Evolutionary conservation across 2,888 invertebrate genomes (phyloP).

Genomic region (Sisyra nigra): DNA sequence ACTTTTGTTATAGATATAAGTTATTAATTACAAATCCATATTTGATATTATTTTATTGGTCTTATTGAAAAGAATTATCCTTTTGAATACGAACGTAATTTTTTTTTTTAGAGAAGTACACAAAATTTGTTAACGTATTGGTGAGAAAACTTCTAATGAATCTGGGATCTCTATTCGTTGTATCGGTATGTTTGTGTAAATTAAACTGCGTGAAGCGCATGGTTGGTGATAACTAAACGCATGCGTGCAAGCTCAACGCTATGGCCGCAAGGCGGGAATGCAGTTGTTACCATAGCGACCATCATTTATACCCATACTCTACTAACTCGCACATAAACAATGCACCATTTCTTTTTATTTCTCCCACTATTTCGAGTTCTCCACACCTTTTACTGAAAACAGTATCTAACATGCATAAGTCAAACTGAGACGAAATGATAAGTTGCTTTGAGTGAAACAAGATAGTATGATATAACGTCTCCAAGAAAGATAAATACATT

Average conservation of each 20-base stretch:
- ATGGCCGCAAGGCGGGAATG: constrained; percentile 33
- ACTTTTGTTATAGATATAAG: no score
- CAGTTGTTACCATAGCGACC: constrained; percentile 29
- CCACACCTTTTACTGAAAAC: background rate
- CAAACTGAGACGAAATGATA: background rate
- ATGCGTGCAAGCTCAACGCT: constrained; percentile 17
- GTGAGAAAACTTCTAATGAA: background rate
- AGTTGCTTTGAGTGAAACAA: background rate
- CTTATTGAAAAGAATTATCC: no score
- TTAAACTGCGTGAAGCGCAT: constrained; percentile 1
- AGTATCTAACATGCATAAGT: background rate
- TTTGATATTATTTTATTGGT: no score
- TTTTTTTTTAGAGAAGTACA: no score
- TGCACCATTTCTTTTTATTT: constrained; percentile 2
- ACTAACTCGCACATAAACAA: constrained; percentile 12
- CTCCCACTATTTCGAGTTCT: background rate
- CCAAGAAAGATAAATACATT: no score
- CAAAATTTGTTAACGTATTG: no score
- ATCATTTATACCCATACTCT: constrained; percentile 5
- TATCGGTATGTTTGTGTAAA: constrained; percentile 1
- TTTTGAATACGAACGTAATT: no score
- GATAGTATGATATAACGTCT: constrained; percentile 1
- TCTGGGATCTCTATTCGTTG: background rate
- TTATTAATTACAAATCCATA: no score
- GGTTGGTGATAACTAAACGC: constrained; percentile 5